Evolutionary conservation across 2,888 invertebrate species (phyloP).

Genomic region (Phania funesta): DNA sequence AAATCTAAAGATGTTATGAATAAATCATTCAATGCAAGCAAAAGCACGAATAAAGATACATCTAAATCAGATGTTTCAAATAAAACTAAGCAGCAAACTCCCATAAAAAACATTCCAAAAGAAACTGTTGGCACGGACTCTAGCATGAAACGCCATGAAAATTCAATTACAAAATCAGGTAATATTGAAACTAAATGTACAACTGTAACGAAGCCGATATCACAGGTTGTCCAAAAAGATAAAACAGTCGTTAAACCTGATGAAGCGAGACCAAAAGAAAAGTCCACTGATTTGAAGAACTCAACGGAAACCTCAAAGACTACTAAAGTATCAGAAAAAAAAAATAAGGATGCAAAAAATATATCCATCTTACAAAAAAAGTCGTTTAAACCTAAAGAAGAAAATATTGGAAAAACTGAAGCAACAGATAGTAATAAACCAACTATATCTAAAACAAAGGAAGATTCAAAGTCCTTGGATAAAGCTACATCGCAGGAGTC

Average conservation of each 20-base stretch:
- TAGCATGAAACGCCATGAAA: not conserved
- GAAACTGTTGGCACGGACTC: not conserved
- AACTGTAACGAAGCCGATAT: not conserved
- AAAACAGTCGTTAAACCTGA: not conserved
- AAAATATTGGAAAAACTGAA: not conserved
- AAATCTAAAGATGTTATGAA: not conserved
- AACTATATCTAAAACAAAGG: not conserved
- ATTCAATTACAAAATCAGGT: not conserved
- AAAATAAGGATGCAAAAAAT: not conserved
- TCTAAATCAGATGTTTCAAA: not conserved
- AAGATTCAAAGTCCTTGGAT: not conserved
- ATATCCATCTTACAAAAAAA: not conserved
- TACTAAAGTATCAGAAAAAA: not conserved
- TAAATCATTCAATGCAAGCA: not conserved
- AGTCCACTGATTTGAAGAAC: not conserved
- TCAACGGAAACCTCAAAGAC: not conserved
- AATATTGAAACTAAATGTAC: not conserved
- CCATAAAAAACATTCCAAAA: not conserved
- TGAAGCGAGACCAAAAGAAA: conserved; percentile 11
- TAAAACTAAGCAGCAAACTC: not conserved
- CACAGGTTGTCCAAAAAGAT: not conserved
- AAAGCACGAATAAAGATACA: not conserved
- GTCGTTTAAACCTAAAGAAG: not conserved
- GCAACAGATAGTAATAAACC: not conserved
- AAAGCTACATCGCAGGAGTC: not conserved